These are phyloP conservation scores for Aldabrachelys gigantea DNA, from an alignment of 2,113 vertebrate species.

Conservation along the genomic window DNA sequence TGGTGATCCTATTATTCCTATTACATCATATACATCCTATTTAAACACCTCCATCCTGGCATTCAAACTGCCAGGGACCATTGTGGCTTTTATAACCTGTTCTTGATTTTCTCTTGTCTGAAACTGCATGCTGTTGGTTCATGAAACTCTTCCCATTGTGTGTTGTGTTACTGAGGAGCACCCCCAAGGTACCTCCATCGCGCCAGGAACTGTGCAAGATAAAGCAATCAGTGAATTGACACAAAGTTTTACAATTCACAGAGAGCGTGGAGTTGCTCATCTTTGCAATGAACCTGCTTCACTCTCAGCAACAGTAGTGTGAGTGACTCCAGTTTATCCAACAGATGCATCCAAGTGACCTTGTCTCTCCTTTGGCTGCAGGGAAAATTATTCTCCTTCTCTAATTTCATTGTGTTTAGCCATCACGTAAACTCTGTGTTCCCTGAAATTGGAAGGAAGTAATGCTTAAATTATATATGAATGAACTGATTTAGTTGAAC, in stretches of 20 bases:
- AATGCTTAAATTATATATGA: constrained; percentile 64
- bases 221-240: neutral
- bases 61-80: fast-evolving
- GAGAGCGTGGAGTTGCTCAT: neutral
- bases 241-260: fast-evolving
- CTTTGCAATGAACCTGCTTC: neutral
- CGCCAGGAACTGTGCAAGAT: fast-evolving
- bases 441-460: constrained; percentile 63
- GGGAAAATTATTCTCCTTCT: constrained; percentile 37
- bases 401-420: constrained; percentile 55
- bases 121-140: neutral
- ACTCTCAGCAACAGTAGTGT: neutral
- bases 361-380: fast-evolving
- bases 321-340: neutral
- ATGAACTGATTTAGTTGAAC: constrained; percentile 52
- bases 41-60: neutral
- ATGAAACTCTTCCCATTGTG: neutral
- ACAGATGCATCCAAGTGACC: neutral
- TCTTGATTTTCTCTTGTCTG: fast-evolving
- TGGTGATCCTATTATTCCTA: neutral
- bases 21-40: neutral
- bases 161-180: neutral
- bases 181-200: neutral
- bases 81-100: neutral
- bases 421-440: constrained; percentile 39